Evolutionary conservation across 2,113 vertebrate genomes (phyloP).

Genomic region (Cynopterus brachyotis): DNA sequence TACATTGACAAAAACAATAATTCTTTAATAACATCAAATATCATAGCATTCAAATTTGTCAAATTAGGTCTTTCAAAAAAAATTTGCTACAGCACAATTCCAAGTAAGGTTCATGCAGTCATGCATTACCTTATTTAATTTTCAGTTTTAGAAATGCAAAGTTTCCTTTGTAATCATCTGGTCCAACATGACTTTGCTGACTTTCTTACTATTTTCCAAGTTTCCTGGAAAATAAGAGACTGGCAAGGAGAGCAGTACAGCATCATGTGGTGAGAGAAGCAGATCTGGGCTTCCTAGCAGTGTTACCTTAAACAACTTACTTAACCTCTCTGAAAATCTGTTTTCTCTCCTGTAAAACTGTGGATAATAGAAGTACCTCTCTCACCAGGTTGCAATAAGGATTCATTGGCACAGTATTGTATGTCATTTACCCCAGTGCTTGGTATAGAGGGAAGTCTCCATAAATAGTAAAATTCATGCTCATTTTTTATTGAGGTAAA

Average conservation of each 20-base stretch:
- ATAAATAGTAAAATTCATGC: not conserved
- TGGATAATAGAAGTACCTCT: not conserved
- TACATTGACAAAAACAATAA: not conserved
- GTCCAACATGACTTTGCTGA: not conserved
- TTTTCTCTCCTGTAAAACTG: not conserved
- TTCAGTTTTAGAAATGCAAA: not conserved
- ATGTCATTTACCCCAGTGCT: not conserved
- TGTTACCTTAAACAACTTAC: not conserved
- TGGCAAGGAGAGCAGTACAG: not conserved
- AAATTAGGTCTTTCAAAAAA: not conserved
- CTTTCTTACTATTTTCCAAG: not conserved
- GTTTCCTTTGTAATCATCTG: not conserved
- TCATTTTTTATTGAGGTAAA: not conserved
- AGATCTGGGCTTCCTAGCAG: not conserved
- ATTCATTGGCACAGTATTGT: not conserved
- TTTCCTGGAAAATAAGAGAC: not conserved
- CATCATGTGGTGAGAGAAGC: not conserved
- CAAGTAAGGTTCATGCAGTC: not conserved
- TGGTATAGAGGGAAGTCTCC: not conserved
- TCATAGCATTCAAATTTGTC: not conserved
- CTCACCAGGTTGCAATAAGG: not conserved
- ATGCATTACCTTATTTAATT: not conserved
- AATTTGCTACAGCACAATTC: not conserved
- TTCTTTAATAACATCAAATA: not conserved
- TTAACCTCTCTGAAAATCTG: not conserved